Base-by-base conservation (phyloP, 1,140 invertebrate species). In the Saccostrea glomerata region DNA sequence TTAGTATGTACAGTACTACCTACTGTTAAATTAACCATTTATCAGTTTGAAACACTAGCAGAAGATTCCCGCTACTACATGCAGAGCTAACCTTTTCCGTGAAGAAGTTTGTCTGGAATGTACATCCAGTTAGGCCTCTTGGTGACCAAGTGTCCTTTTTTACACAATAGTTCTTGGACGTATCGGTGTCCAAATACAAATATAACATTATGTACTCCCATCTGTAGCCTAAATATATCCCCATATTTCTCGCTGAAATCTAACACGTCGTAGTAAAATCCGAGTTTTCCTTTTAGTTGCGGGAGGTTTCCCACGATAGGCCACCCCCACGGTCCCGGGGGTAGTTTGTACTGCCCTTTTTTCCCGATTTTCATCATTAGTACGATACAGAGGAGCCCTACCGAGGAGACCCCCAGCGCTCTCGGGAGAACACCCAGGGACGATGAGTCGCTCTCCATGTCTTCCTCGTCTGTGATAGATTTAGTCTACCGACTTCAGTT, bases 241-340 rank as follows among this genome's bases (percentile, higher is more conserved):
- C 82, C 82, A 12, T 84, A 84, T 9, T 5, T 30, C 47, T 84
- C 12, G 30, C 82, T 84, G 47, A 84, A 84, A n/a, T 84, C 55
- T 40, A 84, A 20, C 5, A 84, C 40, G 9, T 84, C 6, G 55
- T 84, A 23, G 82, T 84, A 84, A 25, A 84, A 56, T n/a, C 82
- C 82, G 9, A n/a, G 23, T 7, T 25, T 56, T 55, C 82, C 55
- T 2, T 54, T 23, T 2, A 84, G 47, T 36, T 84, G 82, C 11
- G n/a, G 82, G 40, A 84, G 55, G 47, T 84, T 84, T 5, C 82
- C 82, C n/a, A 84, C 47, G n/a, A 84, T 55, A 11, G 82, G 82
- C 82, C 40, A 84, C 23, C 20, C 82, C 40, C 82, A 56, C 9
- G 82, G 82, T 7, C 82, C 82, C 20, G 82, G 82, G 4, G 82